A percentile compares a stretch with the other conserved stretches of the same genome.
These are phyloP conservation scores for Saccopteryx bilineata DNA, from an alignment of 2,113 vertebrate species.

Conservation along the genomic window DNA sequence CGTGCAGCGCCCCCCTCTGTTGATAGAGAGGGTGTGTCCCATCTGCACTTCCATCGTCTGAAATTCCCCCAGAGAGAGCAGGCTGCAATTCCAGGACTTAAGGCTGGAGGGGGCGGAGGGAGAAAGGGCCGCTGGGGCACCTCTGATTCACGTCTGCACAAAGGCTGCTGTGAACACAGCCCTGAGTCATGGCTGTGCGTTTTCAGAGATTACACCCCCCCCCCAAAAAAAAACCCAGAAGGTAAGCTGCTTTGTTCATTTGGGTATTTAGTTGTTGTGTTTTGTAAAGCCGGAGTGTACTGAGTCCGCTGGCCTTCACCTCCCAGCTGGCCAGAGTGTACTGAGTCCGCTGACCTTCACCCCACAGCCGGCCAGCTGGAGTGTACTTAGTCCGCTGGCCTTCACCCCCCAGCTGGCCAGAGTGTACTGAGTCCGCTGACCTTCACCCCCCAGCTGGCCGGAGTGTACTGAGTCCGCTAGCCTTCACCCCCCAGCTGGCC, in stretches of 20 bases:
- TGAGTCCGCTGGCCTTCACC: background rate
- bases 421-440: background rate
- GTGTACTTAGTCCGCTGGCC: background rate
- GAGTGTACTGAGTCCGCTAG: background rate
- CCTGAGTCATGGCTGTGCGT: background rate
- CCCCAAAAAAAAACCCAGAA: background rate
- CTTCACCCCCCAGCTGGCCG: fast-evolving
- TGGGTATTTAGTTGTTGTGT: background rate
- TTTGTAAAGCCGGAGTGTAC: background rate
- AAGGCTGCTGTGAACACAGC: background rate
- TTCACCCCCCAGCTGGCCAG: fast-evolving
- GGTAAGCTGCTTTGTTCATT: background rate
- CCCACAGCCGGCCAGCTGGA: fast-evolving
- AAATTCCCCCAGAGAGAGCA: background rate
- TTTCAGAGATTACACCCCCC: background rate
- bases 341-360: background rate
- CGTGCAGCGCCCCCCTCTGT: background rate
- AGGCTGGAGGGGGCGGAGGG: background rate
- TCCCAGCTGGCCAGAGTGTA: no score
- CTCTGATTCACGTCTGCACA: background rate
- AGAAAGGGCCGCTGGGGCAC: background rate
- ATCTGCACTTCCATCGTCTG: background rate
- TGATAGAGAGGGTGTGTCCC: background rate
- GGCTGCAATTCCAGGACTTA: background rate
- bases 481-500: fast-evolving